Percentiles rank a stretch among this genome's conserved stretches.
Evolutionary conservation across 2,113 vertebrate genomes (phyloP).

Genomic region (Myodes glareolus): DNA sequence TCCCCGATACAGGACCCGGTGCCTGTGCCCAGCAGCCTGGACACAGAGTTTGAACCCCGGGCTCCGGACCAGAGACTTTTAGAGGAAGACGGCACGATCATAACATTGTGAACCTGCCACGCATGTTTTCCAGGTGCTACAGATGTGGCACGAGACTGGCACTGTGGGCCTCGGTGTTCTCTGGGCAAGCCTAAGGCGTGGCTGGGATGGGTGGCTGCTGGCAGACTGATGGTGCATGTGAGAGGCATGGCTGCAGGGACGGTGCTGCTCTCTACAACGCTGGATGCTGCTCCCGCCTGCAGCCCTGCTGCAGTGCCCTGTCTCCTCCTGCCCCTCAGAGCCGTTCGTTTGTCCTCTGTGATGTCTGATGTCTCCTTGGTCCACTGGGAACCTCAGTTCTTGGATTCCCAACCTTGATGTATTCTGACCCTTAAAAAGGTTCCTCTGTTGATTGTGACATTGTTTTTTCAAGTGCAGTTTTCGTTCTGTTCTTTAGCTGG

Average conservation of each 20-base stretch:
- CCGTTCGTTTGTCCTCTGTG: constrained; percentile 37
- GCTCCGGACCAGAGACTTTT: constrained; percentile 85
- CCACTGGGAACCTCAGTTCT: constrained; percentile 60
- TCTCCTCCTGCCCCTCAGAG: constrained; percentile 57
- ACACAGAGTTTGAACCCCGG: constrained; percentile 80
- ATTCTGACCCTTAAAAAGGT: not conserved
- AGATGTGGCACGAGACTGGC: not conserved
- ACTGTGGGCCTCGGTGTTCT: not conserved
- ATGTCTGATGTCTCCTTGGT: constrained; percentile 56
- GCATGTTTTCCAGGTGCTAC: not conserved
- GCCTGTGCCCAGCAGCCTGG: constrained; percentile 77
- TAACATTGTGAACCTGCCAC: constrained; percentile 90
- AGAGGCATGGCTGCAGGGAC: not conserved
- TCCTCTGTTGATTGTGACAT: constrained; percentile 55
- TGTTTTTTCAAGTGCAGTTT: not conserved
- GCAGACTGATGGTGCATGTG: not conserved
- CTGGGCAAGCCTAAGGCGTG: too few species aligned
- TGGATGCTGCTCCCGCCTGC: not conserved
- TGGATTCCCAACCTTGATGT: constrained; percentile 19
- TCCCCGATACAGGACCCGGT: constrained; percentile 84
- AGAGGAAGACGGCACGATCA: constrained; percentile 98
- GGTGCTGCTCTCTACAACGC: not conserved
- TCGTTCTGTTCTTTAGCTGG: not conserved
- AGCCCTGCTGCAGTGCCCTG: too few species aligned
- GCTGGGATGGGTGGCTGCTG: not conserved